Evolutionary conservation across 1,140 invertebrate genomes (phyloP), one percentile per base, ranked within the genome.

Genomic region (Homarus americanus): DNA sequence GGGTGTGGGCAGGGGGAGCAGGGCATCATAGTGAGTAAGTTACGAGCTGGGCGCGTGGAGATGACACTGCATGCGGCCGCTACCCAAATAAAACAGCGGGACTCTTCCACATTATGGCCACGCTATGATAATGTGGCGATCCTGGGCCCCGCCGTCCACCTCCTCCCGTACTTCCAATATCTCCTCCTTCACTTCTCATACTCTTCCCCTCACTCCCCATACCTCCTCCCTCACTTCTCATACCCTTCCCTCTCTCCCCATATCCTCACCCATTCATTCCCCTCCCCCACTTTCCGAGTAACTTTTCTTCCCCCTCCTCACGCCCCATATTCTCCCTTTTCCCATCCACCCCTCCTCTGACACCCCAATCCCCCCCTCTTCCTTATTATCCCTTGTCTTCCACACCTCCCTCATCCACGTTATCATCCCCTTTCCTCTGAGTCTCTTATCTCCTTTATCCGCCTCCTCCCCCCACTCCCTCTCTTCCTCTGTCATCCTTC

Each of bases 81-180:
- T 83, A 90, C 63, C 87, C 80, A 90, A 90, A 90, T 90, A 90
- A 90, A 90, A 90, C 87, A 90, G 87, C 87, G 76, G 87, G 87
- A 72, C 63, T 75, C 87, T 75, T 75, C 79, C 79, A 90, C 87
- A 90, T 90, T 90, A 90, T 90, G 87, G 80, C 69, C 66, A 80
- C 79, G 66, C 79, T 90, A 90, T 90, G 87, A 73, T 90, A 90
- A 90, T 90, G 87, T 90, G 69, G 79, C 32, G 40, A 58, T 34
- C 79, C 87, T 44, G 24, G 28, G 49, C 38, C 79, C 58, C 24
- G n/a, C n/a, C n/a, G n/a, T 40, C 58, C 38, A 28, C 34, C 82
- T 44, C 49, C n/a, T 7, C 20, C 49, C n/a, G n/a, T n/a, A n/a
- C n/a, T n/a, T n/a, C n/a, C n/a, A n/a, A n/a, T n/a, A n/a, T n/a